These are phyloP conservation scores for Argyresthia goedartella DNA, from an alignment of 2,888 invertebrate species.

Conservation along the genomic window DNA sequence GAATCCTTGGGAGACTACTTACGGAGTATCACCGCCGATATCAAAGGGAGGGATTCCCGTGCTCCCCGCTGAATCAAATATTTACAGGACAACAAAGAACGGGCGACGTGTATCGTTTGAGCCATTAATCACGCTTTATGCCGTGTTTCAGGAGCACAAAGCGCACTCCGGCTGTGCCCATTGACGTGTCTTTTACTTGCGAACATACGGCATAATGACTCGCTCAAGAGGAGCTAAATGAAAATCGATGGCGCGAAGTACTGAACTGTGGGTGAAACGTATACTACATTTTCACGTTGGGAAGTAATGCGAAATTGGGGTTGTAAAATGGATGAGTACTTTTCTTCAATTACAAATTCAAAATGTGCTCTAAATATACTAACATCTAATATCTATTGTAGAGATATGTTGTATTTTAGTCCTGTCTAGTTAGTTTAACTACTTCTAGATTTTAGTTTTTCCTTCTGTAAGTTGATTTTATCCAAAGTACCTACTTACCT, in stretches of 20 bases:
- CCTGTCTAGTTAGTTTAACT: too few relatives aligned
- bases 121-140: conserved; percentile 64
- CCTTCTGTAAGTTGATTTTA: too few relatives aligned
- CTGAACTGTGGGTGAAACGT: conserved; percentile 2
- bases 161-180: conserved; percentile 56
- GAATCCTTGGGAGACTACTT: conserved; percentile 4
- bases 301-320: too few relatives aligned
- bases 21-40: conserved; percentile 21
- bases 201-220: conserved; percentile 60
- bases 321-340: too few relatives aligned
- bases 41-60: conserved; percentile 49
- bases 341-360: too few relatives aligned
- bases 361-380: too few relatives aligned
- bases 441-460: too few relatives aligned
- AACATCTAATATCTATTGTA: too few relatives aligned
- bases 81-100: conserved; percentile 63
- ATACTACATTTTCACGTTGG: too few relatives aligned
- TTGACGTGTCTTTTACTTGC: conserved; percentile 39
- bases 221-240: conserved; percentile 56
- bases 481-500: too few relatives aligned
- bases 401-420: too few relatives aligned
- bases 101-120: conserved; percentile 47
- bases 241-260: conserved; percentile 48
- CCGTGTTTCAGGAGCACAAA: conserved; percentile 39
- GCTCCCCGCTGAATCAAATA: conserved; percentile 46